Evolutionary conservation across 1,140 invertebrate genomes (phyloP), one percentile per base, ranked within the genome.

Genomic region (Chymomyza costata): DNA sequence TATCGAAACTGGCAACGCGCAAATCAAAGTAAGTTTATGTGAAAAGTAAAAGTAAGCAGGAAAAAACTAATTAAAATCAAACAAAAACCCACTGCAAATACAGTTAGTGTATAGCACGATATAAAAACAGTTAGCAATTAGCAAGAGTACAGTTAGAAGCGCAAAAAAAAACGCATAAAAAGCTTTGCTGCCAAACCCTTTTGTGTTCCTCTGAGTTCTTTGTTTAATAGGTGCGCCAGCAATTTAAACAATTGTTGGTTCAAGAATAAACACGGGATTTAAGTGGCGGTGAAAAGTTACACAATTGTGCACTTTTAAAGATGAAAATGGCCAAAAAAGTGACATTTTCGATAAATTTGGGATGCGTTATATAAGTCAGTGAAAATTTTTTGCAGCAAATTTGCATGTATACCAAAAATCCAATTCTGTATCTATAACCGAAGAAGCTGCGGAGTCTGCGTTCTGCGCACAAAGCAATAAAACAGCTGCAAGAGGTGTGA

Each of bases 341-440:
- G n/a, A 25, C 51, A 51, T 63, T 67, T 55, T 66, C 10, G 7
- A 21, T 16, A 49, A 44, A 43, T 49, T 38, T 18, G 10, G 11
- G 6, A 39, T 16, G 19, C 18, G 55, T 80, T 80, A 80, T 80
- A 80, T 78, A 83, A 81, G 61, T 57, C 46, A 44, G 60, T 60
- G 67, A 83, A 83, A 81, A 71, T 83, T 74, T 76, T 59, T 49
- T 74, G 65, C 61, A 52, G 59, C 64, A 73, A 73, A 80, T 78
- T 80, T 58, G 73, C 73, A 80, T 80, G 73, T 80, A 80, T 80
- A 80, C 67, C 73, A 53, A 60, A 73, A 80, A 54, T 64, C 64
- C 60, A 80, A 56, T 74, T 82, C 62, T 82, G 81, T 83, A 70
- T 83, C 81, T 83, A 83, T 73, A 83, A 83, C 66, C 68, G 45